Percentiles rank a stretch among this genome's conserved stretches.
Evolutionary conservation across 2,888 invertebrate species (phyloP).

Genomic region (Polyommatus icarus): DNA sequence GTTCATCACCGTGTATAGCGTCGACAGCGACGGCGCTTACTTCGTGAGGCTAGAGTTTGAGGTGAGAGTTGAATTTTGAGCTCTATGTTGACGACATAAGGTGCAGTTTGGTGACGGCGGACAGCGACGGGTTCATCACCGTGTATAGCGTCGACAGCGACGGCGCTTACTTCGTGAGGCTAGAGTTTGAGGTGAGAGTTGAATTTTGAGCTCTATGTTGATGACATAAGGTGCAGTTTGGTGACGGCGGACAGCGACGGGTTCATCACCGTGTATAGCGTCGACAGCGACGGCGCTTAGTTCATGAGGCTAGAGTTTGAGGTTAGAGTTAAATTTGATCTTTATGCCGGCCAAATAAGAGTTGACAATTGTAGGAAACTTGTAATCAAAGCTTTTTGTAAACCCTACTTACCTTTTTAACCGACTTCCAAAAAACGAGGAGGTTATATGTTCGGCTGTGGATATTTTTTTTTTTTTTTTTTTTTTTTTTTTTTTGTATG

Average conservation of each 20-base stretch:
- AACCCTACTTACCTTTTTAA: too few species aligned
- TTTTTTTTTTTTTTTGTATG: too few species aligned
- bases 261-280: constrained; percentile 93
- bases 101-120: constrained; percentile 95
- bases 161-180: constrained; percentile 92
- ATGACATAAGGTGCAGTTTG: constrained; percentile 82
- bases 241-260: constrained; percentile 79
- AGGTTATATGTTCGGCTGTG: too few species aligned
- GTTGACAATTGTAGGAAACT: too few species aligned
- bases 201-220: neutral
- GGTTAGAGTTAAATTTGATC: constrained; percentile 57
- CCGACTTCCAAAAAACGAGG: too few species aligned
- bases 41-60: constrained; percentile 94
- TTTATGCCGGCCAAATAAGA: neutral
- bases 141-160: constrained; percentile 94
- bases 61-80: constrained; percentile 55
- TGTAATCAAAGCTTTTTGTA: too few species aligned
- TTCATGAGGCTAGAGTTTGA: constrained; percentile 94
- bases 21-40: too few species aligned
- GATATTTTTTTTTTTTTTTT: too few species aligned
- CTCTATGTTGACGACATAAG: neutral
- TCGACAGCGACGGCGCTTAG: constrained; percentile 92
- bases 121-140: constrained; percentile 94
- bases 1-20: too few species aligned
- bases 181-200: constrained; percentile 87